A percentile compares a stretch with the other conserved stretches of the same genome.
These are phyloP conservation scores for Electrophaes corylata DNA, from an alignment of 2,888 invertebrate species.

Conservation along the genomic window DNA sequence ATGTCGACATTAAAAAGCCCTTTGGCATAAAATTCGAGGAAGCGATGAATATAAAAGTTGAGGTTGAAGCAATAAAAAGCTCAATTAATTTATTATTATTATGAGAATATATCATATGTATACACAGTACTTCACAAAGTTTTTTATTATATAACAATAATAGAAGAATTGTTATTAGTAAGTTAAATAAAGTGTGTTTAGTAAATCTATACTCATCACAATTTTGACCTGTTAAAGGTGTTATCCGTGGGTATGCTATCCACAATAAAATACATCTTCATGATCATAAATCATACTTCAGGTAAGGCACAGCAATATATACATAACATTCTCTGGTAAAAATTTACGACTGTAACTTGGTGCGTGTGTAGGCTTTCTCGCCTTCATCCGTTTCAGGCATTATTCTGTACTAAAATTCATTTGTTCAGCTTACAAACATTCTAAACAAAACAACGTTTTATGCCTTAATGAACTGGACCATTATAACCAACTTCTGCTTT, in stretches of 20 bases:
- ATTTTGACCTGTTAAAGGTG: not conserved
- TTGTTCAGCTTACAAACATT: conserved; percentile 36
- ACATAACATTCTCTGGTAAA: conserved; percentile 7
- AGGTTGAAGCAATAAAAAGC: too few relatives aligned
- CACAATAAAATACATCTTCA: conserved; percentile 19
- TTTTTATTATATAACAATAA: too few relatives aligned
- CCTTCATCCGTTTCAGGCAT: conserved; percentile 18
- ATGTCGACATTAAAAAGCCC: too few relatives aligned
- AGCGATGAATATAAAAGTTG: too few relatives aligned
- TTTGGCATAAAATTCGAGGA: too few relatives aligned
- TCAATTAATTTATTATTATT: too few relatives aligned
- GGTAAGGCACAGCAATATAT: not conserved
- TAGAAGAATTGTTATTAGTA: too few relatives aligned
- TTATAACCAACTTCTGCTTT: conserved; percentile 24
- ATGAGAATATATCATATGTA: too few relatives aligned
- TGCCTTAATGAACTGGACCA: conserved; percentile 26
- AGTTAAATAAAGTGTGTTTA: too few relatives aligned
- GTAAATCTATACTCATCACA: not conserved
- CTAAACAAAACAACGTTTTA: conserved; percentile 35
- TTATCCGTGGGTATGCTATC: not conserved
- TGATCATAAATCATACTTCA: conserved; percentile 13
- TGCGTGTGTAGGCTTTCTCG: not conserved
- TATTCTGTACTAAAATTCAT: conserved; percentile 20
- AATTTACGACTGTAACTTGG: not conserved
- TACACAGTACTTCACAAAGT: too few relatives aligned